Conservation (phyloP, 2,888 invertebrate genomes). For the Brenthis daphne region DNA sequence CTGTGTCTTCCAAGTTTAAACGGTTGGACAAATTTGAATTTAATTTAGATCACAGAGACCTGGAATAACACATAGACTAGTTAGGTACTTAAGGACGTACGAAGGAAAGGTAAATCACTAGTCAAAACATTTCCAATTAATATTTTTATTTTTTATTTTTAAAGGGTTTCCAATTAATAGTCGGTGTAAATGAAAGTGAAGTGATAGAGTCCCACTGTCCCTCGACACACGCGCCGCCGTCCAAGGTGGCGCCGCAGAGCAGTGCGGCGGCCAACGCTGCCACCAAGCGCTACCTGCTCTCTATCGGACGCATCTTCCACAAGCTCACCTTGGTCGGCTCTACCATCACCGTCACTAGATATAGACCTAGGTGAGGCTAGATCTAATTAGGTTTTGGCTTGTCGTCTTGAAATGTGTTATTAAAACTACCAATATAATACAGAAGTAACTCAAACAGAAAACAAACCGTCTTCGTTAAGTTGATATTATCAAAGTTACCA, state of each 20-base stretch:
- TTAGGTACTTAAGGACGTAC: too few relatives aligned
- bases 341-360: constrained; percentile 96
- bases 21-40: too few relatives aligned
- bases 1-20: too few relatives aligned
- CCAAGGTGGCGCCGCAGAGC: constrained; percentile 74
- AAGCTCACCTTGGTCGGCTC: constrained; percentile 92
- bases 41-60: too few relatives aligned
- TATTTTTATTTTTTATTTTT: constrained; percentile 1
- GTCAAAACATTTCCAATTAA: background rate
- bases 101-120: too few relatives aligned
- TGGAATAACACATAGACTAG: too few relatives aligned
- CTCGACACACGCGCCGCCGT: constrained; percentile 67
- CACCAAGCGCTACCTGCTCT: constrained; percentile 91
- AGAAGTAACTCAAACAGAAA: too few relatives aligned
- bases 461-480: too few relatives aligned
- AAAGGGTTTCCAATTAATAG: constrained; percentile 92
- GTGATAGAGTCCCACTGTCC: constrained; percentile 69
- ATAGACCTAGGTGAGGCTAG: constrained; percentile 91
- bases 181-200: constrained; percentile 74
- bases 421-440: too few relatives aligned
- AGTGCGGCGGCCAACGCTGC: constrained; percentile 62
- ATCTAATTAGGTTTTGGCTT: background rate
- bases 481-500: too few relatives aligned
- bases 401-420: too few relatives aligned
- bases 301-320: constrained; percentile 97